Evolutionary conservation across 1,140 invertebrate genomes (phyloP), one percentile per base, ranked within the genome.

Genomic region (Heterodera schachtii): DNA sequence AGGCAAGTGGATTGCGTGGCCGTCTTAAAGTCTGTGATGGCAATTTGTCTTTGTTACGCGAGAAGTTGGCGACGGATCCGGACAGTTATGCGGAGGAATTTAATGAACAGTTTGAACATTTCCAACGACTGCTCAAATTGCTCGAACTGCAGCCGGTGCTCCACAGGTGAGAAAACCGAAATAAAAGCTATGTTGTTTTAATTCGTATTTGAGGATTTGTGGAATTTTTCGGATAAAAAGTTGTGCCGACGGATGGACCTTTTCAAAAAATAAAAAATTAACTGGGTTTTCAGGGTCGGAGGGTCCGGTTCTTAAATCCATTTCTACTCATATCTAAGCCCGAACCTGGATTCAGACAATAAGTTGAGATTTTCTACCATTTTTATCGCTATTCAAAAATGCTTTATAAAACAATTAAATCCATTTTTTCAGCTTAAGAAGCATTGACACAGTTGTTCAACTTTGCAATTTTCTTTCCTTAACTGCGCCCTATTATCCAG

Each of bases 11-110:
- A n/a, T 71, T 19, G 19, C 41, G 31, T 11, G 21, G 69, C 60
- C 79, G 79, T 44, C 64, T 81, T 47, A 81, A 81, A 77, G 47
- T 81, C 21, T 66, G 73, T 13, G 86, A 87, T 13, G 73, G 81
- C 21, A 88, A 87, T 81, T 82, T 87, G 78, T 85, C 81, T 19
- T 66, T 87, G 49, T 43, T 82, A 11, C 83, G 83, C 70, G 88
- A 89, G 60, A 81, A 86, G 57, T 74, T 89, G 66, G 73, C 85
- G 44, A 86, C 87, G 47, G 88, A 89, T 75, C 89, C 88, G 0
- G 88, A 89, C 47, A 84, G 81, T 16, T 89, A 89, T 75, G 73
- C 83, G 43, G 88, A 90, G 60, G 88, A 89, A 79, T 89, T 89
- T 79, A 69, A 78, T 31, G 88, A 89, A 67, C 88, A 87, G 77